Percentiles rank a stretch among this genome's conserved stretches.
These are phyloP conservation scores for Colletes collaris DNA, from an alignment of 2,888 invertebrate genomes.

Conservation along the genomic window DNA sequence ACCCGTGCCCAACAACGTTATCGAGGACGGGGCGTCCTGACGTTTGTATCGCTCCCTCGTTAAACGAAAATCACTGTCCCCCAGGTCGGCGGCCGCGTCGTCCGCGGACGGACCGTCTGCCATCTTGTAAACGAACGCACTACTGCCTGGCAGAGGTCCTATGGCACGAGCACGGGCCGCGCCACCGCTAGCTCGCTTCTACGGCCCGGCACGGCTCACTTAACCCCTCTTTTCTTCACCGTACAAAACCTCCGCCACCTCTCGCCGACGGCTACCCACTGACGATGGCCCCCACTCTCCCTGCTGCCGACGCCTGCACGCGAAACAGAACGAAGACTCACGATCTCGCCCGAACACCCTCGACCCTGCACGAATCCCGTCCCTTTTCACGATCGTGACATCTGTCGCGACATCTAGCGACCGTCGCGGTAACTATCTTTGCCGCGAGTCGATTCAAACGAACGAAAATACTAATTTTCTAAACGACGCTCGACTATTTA, in stretches of 20 bases:
- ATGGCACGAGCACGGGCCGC: constrained; percentile 71
- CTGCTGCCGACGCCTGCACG: constrained; percentile 47
- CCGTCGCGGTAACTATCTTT: neutral
- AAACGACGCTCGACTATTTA: too few relatives aligned
- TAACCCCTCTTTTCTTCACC: constrained; percentile 63
- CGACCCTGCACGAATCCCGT: constrained; percentile 24
- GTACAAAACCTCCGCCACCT: constrained; percentile 64
- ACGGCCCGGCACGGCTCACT: constrained; percentile 65
- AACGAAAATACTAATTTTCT: too few relatives aligned
- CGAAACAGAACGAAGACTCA: constrained; percentile 26
- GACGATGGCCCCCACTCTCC: constrained; percentile 58
- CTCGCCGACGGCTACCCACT: constrained; percentile 65
- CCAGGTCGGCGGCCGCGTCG: constrained; percentile 84
- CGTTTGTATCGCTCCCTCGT: constrained; percentile 76
- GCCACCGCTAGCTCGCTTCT: constrained; percentile 65
- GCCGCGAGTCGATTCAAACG: neutral
- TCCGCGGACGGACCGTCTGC: constrained; percentile 90
- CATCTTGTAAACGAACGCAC: constrained; percentile 89
- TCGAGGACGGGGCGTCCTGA: constrained; percentile 59
- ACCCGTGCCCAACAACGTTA: constrained; percentile 41
- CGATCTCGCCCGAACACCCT: constrained; percentile 9
- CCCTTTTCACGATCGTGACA: neutral
- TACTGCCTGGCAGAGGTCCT: constrained; percentile 77
- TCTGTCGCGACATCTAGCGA: neutral
- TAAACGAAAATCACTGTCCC: constrained; percentile 69